A percentile compares a stretch with the other conserved stretches of the same genome.
phyloP scores from a whole-genome alignment of 2,888 invertebrate species.

The Stratiomys singularior region DNA sequence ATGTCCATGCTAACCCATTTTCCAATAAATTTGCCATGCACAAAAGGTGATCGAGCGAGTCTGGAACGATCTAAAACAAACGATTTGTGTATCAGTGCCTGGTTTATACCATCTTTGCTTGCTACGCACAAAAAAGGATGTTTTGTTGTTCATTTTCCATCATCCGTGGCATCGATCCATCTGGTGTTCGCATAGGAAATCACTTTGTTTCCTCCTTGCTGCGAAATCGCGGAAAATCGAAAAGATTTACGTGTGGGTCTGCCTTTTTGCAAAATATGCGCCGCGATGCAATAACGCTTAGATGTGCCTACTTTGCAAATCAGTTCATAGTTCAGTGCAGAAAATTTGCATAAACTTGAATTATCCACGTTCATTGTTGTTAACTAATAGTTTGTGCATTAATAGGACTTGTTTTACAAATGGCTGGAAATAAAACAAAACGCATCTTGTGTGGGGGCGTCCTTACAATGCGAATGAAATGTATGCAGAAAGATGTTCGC shows the following conservation, averaged over 20 bases:
- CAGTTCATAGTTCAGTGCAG: constrained; percentile 51
- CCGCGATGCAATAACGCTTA: not conserved
- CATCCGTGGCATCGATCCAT: not conserved
- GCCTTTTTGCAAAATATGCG: not conserved
- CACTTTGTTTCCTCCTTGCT: constrained; percentile 40
- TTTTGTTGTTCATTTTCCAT: not conserved
- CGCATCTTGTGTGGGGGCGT: constrained; percentile 28
- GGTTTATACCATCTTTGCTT: constrained; percentile 18
- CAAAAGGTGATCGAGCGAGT: constrained; percentile 40
- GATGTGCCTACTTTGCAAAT: constrained; percentile 48
- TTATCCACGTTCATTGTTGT: constrained; percentile 45
- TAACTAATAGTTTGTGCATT: constrained; percentile 46
- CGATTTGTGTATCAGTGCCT: not conserved
- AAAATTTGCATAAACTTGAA: constrained; percentile 42
- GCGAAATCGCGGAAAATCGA: constrained; percentile 14
- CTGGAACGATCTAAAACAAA: not conserved
- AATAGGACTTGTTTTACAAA: constrained; percentile 46
- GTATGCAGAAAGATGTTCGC: constrained; percentile 34
- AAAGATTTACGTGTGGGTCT: constrained; percentile 15
- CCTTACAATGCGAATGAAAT: constrained; percentile 10
- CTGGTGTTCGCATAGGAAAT: constrained; percentile 2
- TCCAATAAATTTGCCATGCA: constrained; percentile 51
- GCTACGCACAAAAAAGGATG: constrained; percentile 30
- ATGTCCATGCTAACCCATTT: constrained; percentile 48
- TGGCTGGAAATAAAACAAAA: constrained; percentile 21